Percentiles rank a stretch among this genome's conserved stretches.
These are phyloP conservation scores for Actenoides lindsayi DNA, from an alignment of 2,113 vertebrate genomes.

Conservation along the genomic window DNA sequence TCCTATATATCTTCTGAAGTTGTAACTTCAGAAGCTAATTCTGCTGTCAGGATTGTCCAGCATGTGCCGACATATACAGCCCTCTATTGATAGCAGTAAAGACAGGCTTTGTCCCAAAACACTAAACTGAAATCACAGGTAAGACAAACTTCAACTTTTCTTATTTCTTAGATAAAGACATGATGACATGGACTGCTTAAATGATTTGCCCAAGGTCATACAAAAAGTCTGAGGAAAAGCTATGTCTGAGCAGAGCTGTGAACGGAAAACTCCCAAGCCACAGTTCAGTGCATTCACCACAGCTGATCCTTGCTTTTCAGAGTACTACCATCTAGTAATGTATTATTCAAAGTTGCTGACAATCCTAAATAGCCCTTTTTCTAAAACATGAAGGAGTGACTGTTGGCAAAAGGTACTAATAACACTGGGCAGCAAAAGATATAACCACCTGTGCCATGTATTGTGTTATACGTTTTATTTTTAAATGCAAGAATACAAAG, in stretches of 20 bases:
- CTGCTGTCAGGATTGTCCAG: background rate
- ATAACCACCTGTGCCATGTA: background rate
- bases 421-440: background rate
- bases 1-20: conserved; percentile 28
- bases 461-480: background rate
- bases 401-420: background rate
- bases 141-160: background rate
- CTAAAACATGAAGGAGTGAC: conserved; percentile 2
- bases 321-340: background rate
- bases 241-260: background rate
- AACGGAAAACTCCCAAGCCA: background rate
- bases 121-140: background rate
- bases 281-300: background rate
- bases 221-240: background rate
- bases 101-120: background rate
- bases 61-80: background rate
- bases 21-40: conserved; percentile 13
- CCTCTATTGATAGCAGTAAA: background rate
- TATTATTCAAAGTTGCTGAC: background rate
- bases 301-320: background rate
- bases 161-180: conserved; percentile 13
- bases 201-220: background rate
- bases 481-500: background rate
- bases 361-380: background rate
- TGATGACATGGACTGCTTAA: background rate